Evolutionary conservation across 2,797 vertebrate species (phyloP).

Genomic region (Xiphophorus birchmanni): DNA sequence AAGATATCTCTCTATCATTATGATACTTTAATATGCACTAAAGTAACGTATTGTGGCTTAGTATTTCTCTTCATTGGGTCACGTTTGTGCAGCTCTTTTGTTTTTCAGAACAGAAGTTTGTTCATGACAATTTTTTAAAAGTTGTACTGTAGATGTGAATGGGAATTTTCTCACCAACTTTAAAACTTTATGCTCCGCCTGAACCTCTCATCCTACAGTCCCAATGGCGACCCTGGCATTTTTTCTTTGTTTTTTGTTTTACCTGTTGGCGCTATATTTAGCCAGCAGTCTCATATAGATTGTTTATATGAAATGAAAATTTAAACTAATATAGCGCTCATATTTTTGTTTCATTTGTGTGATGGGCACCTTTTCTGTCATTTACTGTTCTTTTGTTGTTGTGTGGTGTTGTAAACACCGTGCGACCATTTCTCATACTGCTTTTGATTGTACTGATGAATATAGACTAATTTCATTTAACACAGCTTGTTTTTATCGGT

Average conservation of each 20-base stretch:
- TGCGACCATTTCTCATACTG: slow-evolving; percentile 59
- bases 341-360: slow-evolving; percentile 71
- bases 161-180: slow-evolving; percentile 64
- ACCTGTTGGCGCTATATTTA: slow-evolving; percentile 68
- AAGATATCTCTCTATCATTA: slow-evolving; percentile 65
- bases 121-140: slow-evolving; percentile 17
- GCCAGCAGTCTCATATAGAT: slow-evolving; percentile 66
- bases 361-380: slow-evolving; percentile 73
- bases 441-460: slow-evolving; percentile 73
- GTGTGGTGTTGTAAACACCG: slow-evolving; percentile 67
- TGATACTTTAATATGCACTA: slow-evolving; percentile 81
- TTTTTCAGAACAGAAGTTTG: slow-evolving; percentile 33
- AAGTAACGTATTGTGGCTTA: slow-evolving; percentile 66
- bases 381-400: slow-evolving; percentile 48
- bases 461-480: slow-evolving; percentile 68
- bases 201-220: slow-evolving; percentile 66
- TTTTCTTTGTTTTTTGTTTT: slow-evolving; percentile 43
- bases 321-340: slow-evolving; percentile 71
- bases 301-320: slow-evolving; percentile 75
- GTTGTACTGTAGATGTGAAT: slow-evolving; percentile 65
- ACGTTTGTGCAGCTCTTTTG: slow-evolving; percentile 37
- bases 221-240: slow-evolving; percentile 63
- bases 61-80: slow-evolving; percentile 55
- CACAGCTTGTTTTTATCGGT: slow-evolving; percentile 39
- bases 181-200: slow-evolving; percentile 65